Evolutionary conservation across 2,888 invertebrate species (phyloP), one percentile per base, ranked within the genome.

Genomic region (Erebia epiphron): DNA sequence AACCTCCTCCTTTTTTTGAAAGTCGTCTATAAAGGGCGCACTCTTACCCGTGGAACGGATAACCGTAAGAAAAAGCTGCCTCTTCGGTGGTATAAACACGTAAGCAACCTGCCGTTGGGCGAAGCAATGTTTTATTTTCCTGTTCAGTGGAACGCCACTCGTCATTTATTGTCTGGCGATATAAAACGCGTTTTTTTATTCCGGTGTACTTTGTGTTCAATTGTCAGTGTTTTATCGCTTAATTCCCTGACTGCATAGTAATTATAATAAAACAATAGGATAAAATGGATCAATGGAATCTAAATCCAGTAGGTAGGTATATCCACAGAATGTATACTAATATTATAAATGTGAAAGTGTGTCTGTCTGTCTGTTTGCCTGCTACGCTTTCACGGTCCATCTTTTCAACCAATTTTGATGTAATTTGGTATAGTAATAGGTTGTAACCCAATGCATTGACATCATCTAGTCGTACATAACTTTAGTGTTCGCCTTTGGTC

Each of bases 81-180:
- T 65, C 63, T 64, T 64, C 69, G 66, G 69, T 56, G 67, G 66
- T 66, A 73, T 60, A 63, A 64, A 67, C 67, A 52, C 41, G 62
- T 73, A 71, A 43, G 56, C 75, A 80, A 80, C 74, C 75, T 79
- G 81, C 64, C 54, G 65, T 21, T 78, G 79, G 75, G 79, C 79
- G 82, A 81, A 83, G 80, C 80, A 81, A 69, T 77, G 80, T 82
- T 85, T 86, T 86, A 89, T 90, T 91, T 90, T 90, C 90, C 89
- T 86, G 90, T 79, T 90, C 90, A 90, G 71, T 90, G 90, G 79
- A 79, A 83, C 76, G 89, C 83, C 88, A 84, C 78, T 81, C 81
- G 80, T 81, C 82, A 86, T 89, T 85, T 87, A 83, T 84, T 83
- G 81, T 83, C 74, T 75, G 72, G 50, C 69, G 69, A 76, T 49